Percentiles rank a stretch among this genome's conserved stretches.
These are phyloP conservation scores for Hippocampus abdominalis DNA, from an alignment of 2,113 vertebrate genomes.

Conservation along the genomic window DNA sequence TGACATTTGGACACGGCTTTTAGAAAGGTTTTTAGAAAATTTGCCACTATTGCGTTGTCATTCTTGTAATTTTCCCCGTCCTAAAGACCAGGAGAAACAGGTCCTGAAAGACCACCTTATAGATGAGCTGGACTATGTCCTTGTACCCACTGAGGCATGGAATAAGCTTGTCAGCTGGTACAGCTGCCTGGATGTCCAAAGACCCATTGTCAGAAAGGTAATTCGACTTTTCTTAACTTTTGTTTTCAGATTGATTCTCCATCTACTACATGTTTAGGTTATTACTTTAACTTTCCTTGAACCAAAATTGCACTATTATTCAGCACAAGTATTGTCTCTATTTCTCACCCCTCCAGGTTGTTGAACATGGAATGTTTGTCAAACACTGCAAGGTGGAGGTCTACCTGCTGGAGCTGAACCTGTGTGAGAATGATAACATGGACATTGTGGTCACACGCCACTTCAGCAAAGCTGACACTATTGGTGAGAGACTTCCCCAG, in stretches of 20 bases:
- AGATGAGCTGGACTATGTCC: slow-evolving; percentile 92
- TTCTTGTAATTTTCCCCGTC: slow-evolving; percentile 8
- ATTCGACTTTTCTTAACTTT: slow-evolving; percentile 1
- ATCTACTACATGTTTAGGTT: neutral
- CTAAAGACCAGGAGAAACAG: slow-evolving; percentile 85
- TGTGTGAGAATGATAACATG: slow-evolving; percentile 88
- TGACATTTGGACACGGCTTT: neutral
- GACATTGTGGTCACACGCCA: slow-evolving; percentile 83
- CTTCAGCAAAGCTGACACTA: slow-evolving; percentile 95
- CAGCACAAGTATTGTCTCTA: neutral
- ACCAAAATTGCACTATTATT: neutral
- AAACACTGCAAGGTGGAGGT: slow-evolving; percentile 98
- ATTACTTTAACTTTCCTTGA: neutral
- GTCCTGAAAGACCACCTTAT: slow-evolving; percentile 90
- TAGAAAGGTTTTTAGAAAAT: neutral
- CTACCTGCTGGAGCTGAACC: slow-evolving; percentile 91
- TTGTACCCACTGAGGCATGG: slow-evolving; percentile 91
- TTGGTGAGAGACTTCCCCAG: slow-evolving; percentile 71
- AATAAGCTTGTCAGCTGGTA: slow-evolving; percentile 89
- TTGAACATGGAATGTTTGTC: slow-evolving; percentile 95
- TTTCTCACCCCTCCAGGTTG: slow-evolving; percentile 74
- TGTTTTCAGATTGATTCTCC: neutral
- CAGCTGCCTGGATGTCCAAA: slow-evolving; percentile 83
- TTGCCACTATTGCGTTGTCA: neutral
- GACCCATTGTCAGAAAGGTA: slow-evolving; percentile 91